A percentile compares a stretch with the other conserved stretches of the same genome.
phyloP scores from a whole-genome alignment of 1,140 invertebrate species.

The Nymphalis io region DNA sequence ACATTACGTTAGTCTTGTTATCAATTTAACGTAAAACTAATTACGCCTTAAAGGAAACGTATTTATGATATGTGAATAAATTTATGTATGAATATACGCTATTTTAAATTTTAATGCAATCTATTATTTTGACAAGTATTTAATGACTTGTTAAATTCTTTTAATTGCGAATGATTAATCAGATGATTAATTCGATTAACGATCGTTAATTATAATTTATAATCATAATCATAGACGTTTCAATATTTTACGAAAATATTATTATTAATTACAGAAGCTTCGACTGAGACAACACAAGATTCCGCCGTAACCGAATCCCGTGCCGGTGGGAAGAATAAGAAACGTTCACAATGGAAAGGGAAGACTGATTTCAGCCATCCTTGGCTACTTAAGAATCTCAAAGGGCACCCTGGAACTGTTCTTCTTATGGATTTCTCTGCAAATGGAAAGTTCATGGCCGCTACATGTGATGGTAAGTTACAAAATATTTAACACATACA shows the following conservation, averaged over 20 bases:
- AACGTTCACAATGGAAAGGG: constrained; percentile 64
- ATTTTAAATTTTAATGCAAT: neutral
- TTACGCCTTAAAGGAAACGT: neutral
- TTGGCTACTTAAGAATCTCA: constrained; percentile 89
- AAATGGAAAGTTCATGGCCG: constrained; percentile 91
- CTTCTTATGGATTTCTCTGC: constrained; percentile 89
- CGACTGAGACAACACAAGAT: constrained; percentile 45
- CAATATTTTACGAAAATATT: neutral
- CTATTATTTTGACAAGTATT: constrained; percentile 7
- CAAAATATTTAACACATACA: constrained; percentile 4
- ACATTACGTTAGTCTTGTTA: constrained; percentile 23
- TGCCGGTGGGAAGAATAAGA: constrained; percentile 58
- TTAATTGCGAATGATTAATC: neutral
- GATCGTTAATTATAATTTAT: neutral
- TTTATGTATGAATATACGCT: neutral
- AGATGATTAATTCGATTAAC: neutral
- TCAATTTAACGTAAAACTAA: constrained; percentile 9
- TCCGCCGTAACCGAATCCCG: constrained; percentile 48
- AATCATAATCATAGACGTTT: neutral
- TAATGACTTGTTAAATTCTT: neutral
- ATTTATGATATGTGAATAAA: neutral
- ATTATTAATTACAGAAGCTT: constrained; percentile 49
- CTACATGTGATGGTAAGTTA: constrained; percentile 89
- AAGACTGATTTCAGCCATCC: constrained; percentile 82
- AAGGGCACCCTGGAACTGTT: constrained; percentile 88